phyloP scores from a whole-genome alignment of 2,888 invertebrate genomes.

The Phytoseiulus persimilis region DNA sequence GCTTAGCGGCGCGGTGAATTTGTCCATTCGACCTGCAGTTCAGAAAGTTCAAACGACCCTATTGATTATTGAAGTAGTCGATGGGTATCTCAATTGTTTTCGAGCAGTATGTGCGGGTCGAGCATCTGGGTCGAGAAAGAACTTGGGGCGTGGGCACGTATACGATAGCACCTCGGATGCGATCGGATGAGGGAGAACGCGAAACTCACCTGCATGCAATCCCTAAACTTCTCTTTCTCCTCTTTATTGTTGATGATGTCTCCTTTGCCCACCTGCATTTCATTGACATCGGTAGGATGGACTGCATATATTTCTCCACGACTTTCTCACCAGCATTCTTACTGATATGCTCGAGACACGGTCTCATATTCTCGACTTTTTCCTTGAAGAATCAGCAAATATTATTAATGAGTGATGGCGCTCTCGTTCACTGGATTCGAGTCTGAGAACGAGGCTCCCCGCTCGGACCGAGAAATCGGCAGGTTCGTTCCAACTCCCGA shows the following conservation, averaged over 20 bases:
- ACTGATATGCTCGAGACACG: conserved; percentile 15
- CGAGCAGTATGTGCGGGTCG: too few relatives aligned
- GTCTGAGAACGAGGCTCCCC: neutral
- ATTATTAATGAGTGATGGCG: neutral
- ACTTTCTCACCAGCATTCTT: neutral
- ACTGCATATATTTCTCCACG: conserved; percentile 19
- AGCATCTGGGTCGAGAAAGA: too few relatives aligned
- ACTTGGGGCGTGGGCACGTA: too few relatives aligned
- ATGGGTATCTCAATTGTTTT: too few relatives aligned
- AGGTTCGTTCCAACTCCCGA: neutral
- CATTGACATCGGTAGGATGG: neutral
- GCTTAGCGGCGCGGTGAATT: neutral
- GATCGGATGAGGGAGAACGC: neutral
- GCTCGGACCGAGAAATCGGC: neutral
- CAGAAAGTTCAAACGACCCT: too few relatives aligned
- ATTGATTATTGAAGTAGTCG: too few relatives aligned
- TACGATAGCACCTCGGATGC: too few relatives aligned
- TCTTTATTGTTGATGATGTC: neutral
- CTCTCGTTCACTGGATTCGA: neutral
- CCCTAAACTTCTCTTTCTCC: neutral
- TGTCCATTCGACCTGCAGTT: neutral
- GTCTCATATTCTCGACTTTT: conserved; percentile 11
- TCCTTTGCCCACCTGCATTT: neutral
- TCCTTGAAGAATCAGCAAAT: neutral
- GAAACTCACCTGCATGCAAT: neutral